Evolutionary conservation across 2,113 vertebrate genomes (phyloP).

Genomic region (Pelecanoides urinatrix): DNA sequence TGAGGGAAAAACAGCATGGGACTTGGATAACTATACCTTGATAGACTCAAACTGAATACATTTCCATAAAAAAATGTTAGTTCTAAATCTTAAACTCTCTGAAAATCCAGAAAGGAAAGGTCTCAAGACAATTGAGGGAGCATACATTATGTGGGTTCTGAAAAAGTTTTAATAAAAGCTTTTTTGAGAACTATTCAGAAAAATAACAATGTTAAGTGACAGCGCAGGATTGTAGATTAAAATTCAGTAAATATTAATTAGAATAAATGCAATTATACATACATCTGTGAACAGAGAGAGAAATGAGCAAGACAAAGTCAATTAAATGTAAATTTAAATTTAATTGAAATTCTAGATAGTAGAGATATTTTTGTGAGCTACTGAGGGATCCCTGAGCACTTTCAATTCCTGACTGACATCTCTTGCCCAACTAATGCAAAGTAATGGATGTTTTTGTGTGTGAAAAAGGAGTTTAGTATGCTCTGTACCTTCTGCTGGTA

Average conservation of each 20-base stretch:
- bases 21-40: neutral
- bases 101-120: neutral
- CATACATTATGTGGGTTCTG: neutral
- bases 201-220: neutral
- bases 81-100: neutral
- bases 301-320: constrained; percentile 57
- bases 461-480: neutral
- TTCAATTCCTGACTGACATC: constrained; percentile 29
- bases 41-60: neutral
- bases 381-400: neutral
- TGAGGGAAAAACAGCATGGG: neutral
- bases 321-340: constrained; percentile 61
- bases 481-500: neutral
- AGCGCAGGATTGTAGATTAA: neutral
- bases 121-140: neutral
- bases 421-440: neutral
- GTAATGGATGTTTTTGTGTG: neutral
- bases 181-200: neutral
- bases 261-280: constrained; percentile 50
- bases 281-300: constrained; percentile 35
- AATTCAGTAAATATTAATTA: constrained; percentile 62
- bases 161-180: neutral
- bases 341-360: constrained; percentile 56
- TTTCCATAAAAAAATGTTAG: neutral
- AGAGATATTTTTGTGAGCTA: constrained; percentile 14